Evolutionary conservation across 2,113 vertebrate species (phyloP), one percentile per base, ranked within the genome.

Genomic region (Pionites leucogaster): DNA sequence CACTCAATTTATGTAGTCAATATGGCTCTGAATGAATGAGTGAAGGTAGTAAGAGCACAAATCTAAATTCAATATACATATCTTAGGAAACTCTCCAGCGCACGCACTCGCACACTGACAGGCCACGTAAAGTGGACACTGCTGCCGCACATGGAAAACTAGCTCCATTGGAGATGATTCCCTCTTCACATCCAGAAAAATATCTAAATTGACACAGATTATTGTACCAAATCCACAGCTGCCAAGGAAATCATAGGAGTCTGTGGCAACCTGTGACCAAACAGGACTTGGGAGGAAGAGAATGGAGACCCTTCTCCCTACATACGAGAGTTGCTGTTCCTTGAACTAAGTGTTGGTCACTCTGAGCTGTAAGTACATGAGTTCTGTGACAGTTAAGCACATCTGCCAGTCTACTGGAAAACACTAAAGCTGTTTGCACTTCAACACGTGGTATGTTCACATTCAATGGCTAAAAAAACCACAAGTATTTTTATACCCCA

Each of bases 1-100:
- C 95, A 97, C 97, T 98, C 97, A 97, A 97, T 98, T 98, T 97
- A 97, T 97, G 93, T 84, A 97, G 97, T 98, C 96, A 70, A 98
- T 97, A 96, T 55, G 55, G 95, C 96, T 95, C 88, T 93, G 95
- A 97, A 96, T 98, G 97, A 98, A 97, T 97, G 97, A 97, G 93
- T 46, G 84, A 89, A 97, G 95, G 92, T 95, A 91, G 97, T 97
- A 95, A 95, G 92, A 97, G 90, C 96, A 97, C 96, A 98, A 97
- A 97, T 97, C 95, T 97, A 95, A 95, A 98, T 97, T 97, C 96
- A 97, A 83, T 81, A 92, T 94, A 94, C 91, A 96, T 92, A 97
- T 95, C 93, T 96, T 95, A 93, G 93, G 91, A 94, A 87, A 87
- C 71, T 77, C 80, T 94, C 96, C 94, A 70, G 90, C 23, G 60